Base-by-base conservation (phyloP, 2,113 vertebrate genomes). In the Corythoichthys haematopterus region DNA sequence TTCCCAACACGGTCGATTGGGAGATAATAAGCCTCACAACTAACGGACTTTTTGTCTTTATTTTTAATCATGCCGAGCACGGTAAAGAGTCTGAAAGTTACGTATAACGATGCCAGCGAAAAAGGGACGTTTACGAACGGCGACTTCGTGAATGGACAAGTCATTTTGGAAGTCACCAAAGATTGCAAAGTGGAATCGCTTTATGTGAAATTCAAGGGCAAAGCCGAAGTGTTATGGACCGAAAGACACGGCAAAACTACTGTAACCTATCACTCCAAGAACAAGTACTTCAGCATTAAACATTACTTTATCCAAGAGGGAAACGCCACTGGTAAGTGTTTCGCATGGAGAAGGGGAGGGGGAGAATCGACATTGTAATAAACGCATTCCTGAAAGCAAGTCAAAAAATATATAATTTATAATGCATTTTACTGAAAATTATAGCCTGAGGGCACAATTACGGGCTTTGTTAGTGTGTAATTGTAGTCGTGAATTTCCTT, bases 251-350 rank as follows among this genome's bases (percentile, higher is more conserved):
- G 88, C 0, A 2, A 87, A 3, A 67, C 8, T 0, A 79, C 80
- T 0, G 50, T 65, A 0, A 35, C 63, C 0, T 92, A 90, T 57
- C 55, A 73, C 50, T 71, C 88, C 36, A 88, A 91, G 55, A 79
- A 92, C 35, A 91, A 88, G 38, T 89, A 83, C 73, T 92, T 90
- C 75, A 91, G 82, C 51, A 2, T 77, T 1, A 80, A 79, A 36
- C 76, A 77, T 5, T 84, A 81, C 75, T 84, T 91, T 3, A 60
- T 91, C 2, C 52, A 7, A 3, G 63, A 72, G 15, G 9, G 76
- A 37, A 60, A 75, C 0, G 0, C 0, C 16, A 47, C 66, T n/a
- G 76, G 87, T 91, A 64, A 72, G 65, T 47, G 2, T 43, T 3
- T 15, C 35, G 6, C 8, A 12, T 35, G 12, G 55, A 28, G 20